Percentiles rank a stretch among this genome's conserved stretches.
Evolutionary conservation across 2,797 vertebrate species (phyloP).

Genomic region (Epinephelus malabaricus): DNA sequence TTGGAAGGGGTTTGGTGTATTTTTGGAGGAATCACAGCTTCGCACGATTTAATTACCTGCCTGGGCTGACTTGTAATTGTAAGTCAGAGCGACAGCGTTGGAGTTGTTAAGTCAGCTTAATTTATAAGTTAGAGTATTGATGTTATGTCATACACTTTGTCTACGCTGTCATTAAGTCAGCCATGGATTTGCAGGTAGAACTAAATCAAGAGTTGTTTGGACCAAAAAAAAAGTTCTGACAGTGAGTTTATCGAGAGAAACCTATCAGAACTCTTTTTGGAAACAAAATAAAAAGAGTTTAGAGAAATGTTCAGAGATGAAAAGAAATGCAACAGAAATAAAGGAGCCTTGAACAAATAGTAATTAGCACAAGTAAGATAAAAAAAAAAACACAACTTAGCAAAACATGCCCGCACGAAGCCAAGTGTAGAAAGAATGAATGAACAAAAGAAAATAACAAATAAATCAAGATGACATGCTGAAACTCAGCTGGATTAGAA

Average conservation of each 20-base stretch:
- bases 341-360: slow-evolving; percentile 15
- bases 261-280: slow-evolving; percentile 7
- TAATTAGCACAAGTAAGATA: slow-evolving; percentile 14
- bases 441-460: background rate
- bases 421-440: background rate
- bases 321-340: slow-evolving; percentile 18
- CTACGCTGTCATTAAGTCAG: slow-evolving; percentile 23
- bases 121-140: slow-evolving; percentile 40
- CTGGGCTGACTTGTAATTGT: slow-evolving; percentile 41
- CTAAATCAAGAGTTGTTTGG: background rate
- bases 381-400: background rate
- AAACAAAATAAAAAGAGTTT: background rate
- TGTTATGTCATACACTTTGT: slow-evolving; percentile 30
- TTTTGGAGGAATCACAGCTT: slow-evolving; percentile 63
- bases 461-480: slow-evolving; percentile 3
- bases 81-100: slow-evolving; percentile 22
- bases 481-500: background rate
- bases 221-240: background rate
- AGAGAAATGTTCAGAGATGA: background rate
- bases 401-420: slow-evolving; percentile 4
- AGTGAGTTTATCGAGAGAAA: slow-evolving; percentile 17
- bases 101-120: slow-evolving; percentile 42
- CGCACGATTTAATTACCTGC: slow-evolving; percentile 61
- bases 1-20: slow-evolving; percentile 49
- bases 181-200: slow-evolving; percentile 3